Evolutionary conservation across 2,113 vertebrate species (phyloP).

Genomic region (Amblyopsis rosae): DNA sequence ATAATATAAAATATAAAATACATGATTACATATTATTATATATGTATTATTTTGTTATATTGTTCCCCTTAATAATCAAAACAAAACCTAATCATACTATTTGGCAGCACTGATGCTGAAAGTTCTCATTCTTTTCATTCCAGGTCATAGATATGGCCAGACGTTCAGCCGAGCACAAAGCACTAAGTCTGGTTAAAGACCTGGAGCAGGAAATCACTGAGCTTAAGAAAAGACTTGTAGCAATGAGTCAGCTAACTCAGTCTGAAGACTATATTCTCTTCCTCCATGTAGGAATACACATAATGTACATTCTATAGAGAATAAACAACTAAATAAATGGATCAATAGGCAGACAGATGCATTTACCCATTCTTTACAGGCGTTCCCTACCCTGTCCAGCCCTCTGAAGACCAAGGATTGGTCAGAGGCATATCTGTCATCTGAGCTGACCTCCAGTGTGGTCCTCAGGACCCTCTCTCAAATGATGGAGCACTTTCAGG

Average conservation of each 20-base stretch:
- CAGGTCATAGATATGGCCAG: conserved; percentile 60
- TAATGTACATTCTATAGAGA: background rate
- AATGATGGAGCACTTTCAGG: conserved; percentile 56
- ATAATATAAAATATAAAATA: too few species aligned
- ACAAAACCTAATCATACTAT: too few species aligned
- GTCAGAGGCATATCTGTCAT: conserved; percentile 51
- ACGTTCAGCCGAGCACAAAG: conserved; percentile 46
- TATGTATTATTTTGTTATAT: too few species aligned
- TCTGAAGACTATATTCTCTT: conserved; percentile 65
- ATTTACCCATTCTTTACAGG: conserved; percentile 45
- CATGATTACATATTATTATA: too few species aligned
- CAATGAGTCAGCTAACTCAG: conserved; percentile 51
- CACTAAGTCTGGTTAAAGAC: conserved; percentile 60
- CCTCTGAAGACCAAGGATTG: conserved; percentile 49
- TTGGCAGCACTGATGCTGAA: background rate
- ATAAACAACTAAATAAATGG: background rate
- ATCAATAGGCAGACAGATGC: background rate
- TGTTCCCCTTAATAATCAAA: too few species aligned
- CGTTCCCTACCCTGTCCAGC: conserved; percentile 43
- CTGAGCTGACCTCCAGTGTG: conserved; percentile 55
- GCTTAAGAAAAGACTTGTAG: conserved; percentile 53
- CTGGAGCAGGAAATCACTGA: conserved; percentile 67
- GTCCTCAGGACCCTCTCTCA: conserved; percentile 58
- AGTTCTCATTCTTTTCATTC: background rate
- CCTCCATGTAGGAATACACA: conserved; percentile 55